Conservation (phyloP, 2,888 invertebrate genomes). For the Pterostichus madidus region DNA sequence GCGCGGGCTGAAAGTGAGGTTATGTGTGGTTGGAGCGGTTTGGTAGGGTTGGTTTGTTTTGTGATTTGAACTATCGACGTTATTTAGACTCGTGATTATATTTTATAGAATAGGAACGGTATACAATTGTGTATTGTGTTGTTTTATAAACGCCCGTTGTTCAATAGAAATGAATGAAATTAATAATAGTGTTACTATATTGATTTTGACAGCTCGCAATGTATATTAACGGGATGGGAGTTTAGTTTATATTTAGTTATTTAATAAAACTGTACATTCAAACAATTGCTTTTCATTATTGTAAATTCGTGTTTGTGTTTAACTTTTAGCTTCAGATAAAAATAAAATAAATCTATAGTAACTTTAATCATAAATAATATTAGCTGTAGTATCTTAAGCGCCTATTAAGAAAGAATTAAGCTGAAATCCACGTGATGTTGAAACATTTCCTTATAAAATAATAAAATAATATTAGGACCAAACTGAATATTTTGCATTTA, state of each 20-base stretch:
- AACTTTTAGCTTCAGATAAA: neutral
- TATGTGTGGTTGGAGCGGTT: neutral
- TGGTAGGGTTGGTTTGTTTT: constrained; percentile 19
- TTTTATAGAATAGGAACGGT: constrained; percentile 57
- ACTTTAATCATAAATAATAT: too few relatives aligned
- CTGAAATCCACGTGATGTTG: too few relatives aligned
- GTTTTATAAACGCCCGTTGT: constrained; percentile 54
- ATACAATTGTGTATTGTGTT: constrained; percentile 58
- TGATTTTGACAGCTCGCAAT: constrained; percentile 51
- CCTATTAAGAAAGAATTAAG: too few relatives aligned
- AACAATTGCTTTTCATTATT: constrained; percentile 31
- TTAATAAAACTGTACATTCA: neutral
- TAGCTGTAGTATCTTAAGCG: too few relatives aligned
- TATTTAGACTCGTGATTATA: constrained; percentile 63
- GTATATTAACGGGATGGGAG: neutral
- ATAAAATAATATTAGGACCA: too few relatives aligned
- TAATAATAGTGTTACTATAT: constrained; percentile 56
- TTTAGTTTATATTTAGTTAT: constrained; percentile 44
- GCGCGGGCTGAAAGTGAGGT: neutral
- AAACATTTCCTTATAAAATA: too few relatives aligned
- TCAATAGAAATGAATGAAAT: constrained; percentile 60
- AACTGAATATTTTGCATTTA: too few relatives aligned
- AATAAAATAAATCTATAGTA: neutral
- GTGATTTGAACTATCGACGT: constrained; percentile 54
- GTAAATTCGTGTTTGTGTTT: neutral